Conservation (phyloP, 2,888 invertebrate species). For the Eulithis testata region DNA sequence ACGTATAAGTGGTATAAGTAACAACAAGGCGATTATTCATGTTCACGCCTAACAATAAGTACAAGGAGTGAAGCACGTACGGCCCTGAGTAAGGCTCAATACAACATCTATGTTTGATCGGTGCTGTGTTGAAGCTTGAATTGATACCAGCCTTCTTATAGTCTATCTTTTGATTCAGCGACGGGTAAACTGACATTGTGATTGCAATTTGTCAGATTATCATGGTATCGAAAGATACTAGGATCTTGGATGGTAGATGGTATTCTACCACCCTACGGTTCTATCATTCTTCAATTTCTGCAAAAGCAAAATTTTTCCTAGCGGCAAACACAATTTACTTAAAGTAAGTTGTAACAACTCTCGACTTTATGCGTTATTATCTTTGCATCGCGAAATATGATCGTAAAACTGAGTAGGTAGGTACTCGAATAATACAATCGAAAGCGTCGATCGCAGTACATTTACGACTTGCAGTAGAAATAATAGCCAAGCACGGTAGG, state of each 20-base stretch:
- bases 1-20: conserved; percentile 42
- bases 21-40: conserved; percentile 39
- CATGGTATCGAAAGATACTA: no score
- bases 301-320: not conserved
- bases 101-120: conserved; percentile 13
- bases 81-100: conserved; percentile 16
- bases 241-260: no score
- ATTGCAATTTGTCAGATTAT: no score
- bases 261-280: no score
- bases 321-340: not conserved
- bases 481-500: conserved; percentile 6
- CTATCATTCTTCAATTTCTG: not conserved
- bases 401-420: conserved; percentile 28
- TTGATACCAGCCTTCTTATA: no score
- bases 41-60: conserved; percentile 36
- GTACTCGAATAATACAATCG: conserved; percentile 36
- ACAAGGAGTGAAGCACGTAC: conserved; percentile 30
- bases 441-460: conserved; percentile 31
- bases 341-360: conserved; percentile 4
- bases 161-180: no score
- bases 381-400: conserved; percentile 25
- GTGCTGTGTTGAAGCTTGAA: not conserved
- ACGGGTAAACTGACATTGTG: no score
- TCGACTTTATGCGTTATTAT: conserved; percentile 17
- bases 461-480: conserved; percentile 33